Percentiles rank a stretch among this genome's conserved stretches.
Evolutionary conservation across 2,797 vertebrate species (phyloP).

Genomic region (Gymnoscopelus microlampas): DNA sequence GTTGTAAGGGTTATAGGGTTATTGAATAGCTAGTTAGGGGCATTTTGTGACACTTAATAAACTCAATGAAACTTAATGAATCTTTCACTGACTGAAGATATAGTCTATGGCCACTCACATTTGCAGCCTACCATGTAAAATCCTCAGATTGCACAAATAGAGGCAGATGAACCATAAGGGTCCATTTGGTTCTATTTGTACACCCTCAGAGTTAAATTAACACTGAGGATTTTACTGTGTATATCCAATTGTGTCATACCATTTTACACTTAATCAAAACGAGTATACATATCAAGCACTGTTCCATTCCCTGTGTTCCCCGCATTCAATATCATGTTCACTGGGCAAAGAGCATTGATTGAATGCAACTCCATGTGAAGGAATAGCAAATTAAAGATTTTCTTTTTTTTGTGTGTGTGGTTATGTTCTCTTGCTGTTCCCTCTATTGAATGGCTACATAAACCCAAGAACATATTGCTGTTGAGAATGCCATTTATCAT

Average conservation of each 20-base stretch:
- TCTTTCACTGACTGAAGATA: constrained; percentile 28
- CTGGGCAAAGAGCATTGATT: constrained; percentile 63
- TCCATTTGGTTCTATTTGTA: too few species aligned
- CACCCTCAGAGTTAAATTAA: too few species aligned
- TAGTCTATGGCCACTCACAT: constrained; percentile 23
- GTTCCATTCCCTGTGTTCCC: constrained; percentile 35
- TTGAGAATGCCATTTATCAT: constrained; percentile 60
- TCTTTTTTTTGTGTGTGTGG: constrained; percentile 20
- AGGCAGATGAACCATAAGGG: too few species aligned
- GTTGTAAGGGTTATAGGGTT: neutral
- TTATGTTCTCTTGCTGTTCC: constrained; percentile 20
- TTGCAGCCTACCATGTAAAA: constrained; percentile 15
- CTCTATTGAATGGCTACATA: constrained; percentile 49
- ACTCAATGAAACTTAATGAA: constrained; percentile 14
- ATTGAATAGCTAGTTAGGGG: constrained; percentile 19
- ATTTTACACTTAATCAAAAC: constrained; percentile 52
- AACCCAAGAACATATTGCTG: constrained; percentile 36
- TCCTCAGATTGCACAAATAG: too few species aligned
- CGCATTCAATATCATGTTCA: constrained; percentile 44
- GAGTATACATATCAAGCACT: constrained; percentile 46
- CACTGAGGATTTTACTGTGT: too few species aligned
- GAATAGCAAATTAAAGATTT: constrained; percentile 57
- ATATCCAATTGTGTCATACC: constrained; percentile 37
- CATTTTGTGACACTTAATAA: constrained; percentile 5
- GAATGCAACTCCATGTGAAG: constrained; percentile 30